These are phyloP conservation scores for Acanthisitta chloris DNA, from an alignment of 2,113 vertebrate species.

Conservation along the genomic window DNA sequence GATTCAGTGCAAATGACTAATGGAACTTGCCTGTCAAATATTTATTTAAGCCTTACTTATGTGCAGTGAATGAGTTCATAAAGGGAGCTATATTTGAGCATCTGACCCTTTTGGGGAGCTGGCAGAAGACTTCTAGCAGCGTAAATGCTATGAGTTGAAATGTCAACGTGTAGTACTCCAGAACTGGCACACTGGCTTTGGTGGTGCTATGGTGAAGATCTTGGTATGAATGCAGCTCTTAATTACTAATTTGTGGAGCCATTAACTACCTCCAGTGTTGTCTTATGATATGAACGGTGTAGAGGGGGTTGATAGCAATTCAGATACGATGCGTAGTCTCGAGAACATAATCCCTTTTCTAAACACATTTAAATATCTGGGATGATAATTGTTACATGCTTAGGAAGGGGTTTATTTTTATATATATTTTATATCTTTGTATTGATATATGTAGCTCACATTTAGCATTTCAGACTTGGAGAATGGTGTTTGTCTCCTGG, in stretches of 20 bases:
- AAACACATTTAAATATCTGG: not conserved
- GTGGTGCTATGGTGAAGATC: not conserved
- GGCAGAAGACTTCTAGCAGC: not conserved
- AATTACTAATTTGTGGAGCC: not conserved
- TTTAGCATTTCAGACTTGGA: not conserved
- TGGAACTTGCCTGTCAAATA: not conserved
- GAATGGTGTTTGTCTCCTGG: not conserved
- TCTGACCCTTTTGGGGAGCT: not conserved
- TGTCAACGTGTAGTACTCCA: fast-evolving
- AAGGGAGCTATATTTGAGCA: not conserved
- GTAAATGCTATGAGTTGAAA: not conserved
- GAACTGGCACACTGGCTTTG: not conserved
- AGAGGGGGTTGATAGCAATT: not conserved
- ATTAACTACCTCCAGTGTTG: fast-evolving
- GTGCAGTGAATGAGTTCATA: not conserved
- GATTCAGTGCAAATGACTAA: not conserved
- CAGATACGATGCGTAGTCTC: not conserved
- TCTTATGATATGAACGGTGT: fast-evolving
- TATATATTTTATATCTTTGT: not conserved
- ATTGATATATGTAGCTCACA: not conserved
- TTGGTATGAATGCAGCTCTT: not conserved
- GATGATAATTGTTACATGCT: not conserved
- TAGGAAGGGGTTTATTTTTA: not conserved
- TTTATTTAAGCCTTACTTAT: not conserved
- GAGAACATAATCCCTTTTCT: not conserved